phyloP scores from a whole-genome alignment of 2,888 invertebrate species.

The Melolontha melolontha region DNA sequence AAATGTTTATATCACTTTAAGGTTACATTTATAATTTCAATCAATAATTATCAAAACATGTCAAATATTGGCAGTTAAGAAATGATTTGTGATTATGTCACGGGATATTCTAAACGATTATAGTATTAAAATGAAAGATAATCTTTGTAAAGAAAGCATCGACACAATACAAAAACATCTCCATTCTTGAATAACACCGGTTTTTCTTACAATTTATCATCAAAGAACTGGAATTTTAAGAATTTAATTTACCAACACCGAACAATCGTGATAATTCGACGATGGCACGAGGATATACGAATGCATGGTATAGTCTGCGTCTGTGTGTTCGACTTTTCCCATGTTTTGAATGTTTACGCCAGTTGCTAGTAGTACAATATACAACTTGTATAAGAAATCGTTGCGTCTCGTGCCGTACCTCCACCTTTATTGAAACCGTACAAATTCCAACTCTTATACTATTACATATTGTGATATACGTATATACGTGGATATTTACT shows the following conservation, averaged over 20 bases:
- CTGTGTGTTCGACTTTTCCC: not conserved
- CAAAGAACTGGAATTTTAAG: conserved; percentile 39
- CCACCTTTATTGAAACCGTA: not conserved
- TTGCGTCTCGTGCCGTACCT: too few relatives aligned
- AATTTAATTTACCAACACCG: conserved; percentile 40
- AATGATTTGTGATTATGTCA: too few relatives aligned
- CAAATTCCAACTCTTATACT: not conserved
- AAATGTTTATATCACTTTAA: too few relatives aligned
- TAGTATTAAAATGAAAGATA: too few relatives aligned
- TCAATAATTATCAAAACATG: too few relatives aligned
- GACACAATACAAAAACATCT: conserved; percentile 3
- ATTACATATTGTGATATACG: conserved; percentile 19
- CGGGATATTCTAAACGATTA: too few relatives aligned
- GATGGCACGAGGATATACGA: conserved; percentile 28
- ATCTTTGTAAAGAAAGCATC: too few relatives aligned
- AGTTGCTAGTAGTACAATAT: not conserved
- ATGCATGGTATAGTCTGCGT: conserved; percentile 9
- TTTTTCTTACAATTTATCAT: conserved; percentile 32
- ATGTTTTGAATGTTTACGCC: conserved; percentile 6
- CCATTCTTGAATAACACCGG: conserved; percentile 15
- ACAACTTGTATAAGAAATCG: conserved; percentile 17
- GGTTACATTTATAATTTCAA: too few relatives aligned
- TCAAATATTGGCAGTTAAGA: too few relatives aligned
- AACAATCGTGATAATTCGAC: conserved; percentile 25
- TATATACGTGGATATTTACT: not conserved